Evolutionary conservation across 23 tunicate species (phyloP), one percentile per base, ranked within the genome.

Genomic region (Styela clava): DNA sequence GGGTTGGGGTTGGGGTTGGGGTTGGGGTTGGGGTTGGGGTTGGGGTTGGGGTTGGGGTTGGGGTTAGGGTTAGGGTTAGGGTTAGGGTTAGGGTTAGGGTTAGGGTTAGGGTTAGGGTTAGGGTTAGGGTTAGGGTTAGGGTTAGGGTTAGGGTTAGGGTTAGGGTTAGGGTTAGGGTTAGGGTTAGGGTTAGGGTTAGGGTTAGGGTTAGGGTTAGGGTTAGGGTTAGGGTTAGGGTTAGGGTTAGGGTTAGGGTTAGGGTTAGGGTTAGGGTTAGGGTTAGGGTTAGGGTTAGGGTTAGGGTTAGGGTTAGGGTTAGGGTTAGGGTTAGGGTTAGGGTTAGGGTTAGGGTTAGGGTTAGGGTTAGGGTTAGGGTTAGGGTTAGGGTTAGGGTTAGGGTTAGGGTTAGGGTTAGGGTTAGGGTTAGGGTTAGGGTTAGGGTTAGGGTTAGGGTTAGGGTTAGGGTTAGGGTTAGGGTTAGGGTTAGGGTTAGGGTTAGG

Each of bases 1-100:
- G 89, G 86, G 73, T 83, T 70, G 86, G 89, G 89, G 73, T 86
- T 70, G 86, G 89, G 89, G 73, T 86, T 70, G 86, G 89, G 89
- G 73, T 86, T 70, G 86, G 89, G 89, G 73, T 86, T 70, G 86
- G 89, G 89, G 52, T 86, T 70, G 86, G 89, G 89, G 73, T 86
- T 70, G 86, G 89, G 89, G 73, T 83, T 70, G 86, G 89, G 89
- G 73, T 86, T 70, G 86, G 89, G 89, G 73, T 86, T 70, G 86
- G 89, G 89, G 83, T 86, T 1, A 37, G 88, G 88, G 73, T 85
- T 69, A 79, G 88, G 88, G 31, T 85, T 85, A 86, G 89, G 89
- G 86, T 86, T 82, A 83, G 89, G 89, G 86, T 86, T 86, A 69
- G 89, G 89, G 84, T 82, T 78, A 79, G 89, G 89, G 84, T 86